A percentile compares a stretch with the other conserved stretches of the same genome.
Conservation (phyloP, 2,888 invertebrate genomes). For the Conops quadrifasciatus region DNA sequence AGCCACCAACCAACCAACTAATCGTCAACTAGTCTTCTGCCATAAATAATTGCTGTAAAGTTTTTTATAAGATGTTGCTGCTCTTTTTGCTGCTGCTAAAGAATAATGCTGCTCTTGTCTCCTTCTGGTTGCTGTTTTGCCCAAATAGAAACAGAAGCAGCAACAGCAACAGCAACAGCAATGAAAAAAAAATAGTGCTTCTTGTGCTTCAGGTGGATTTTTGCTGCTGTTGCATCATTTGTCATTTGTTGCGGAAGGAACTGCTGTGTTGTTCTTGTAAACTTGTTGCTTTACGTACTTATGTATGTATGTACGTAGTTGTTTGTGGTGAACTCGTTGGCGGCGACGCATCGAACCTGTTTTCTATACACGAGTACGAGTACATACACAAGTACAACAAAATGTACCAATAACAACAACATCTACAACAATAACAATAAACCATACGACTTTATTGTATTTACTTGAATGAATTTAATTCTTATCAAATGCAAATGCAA, state of each 20-base stretch:
- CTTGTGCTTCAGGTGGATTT: conserved; percentile 15
- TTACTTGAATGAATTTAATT: neutral
- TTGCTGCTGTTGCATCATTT: conserved; percentile 31
- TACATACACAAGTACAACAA: no score
- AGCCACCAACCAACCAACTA: conserved; percentile 29
- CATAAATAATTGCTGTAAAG: conserved; percentile 32
- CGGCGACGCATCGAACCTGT: neutral
- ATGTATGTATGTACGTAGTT: no score
- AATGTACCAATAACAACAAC: neutral
- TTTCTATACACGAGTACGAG: neutral
- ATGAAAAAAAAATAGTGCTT: neutral
- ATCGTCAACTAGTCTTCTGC: conserved; percentile 32
- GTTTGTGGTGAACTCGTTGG: no score
- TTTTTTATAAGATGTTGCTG: conserved; percentile 20
- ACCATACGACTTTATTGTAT: neutral
- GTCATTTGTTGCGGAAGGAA: conserved; percentile 14
- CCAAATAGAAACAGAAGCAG: conserved; percentile 1
- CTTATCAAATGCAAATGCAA: no score
- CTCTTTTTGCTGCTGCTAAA: neutral
- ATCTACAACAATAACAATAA: neutral
- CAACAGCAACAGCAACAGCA: neutral
- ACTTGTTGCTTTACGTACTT: neutral
- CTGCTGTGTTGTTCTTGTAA: neutral
- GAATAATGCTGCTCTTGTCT: neutral
- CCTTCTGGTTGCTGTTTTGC: neutral